Evolutionary conservation across 2,888 invertebrate species (phyloP), one percentile per base, ranked within the genome.

Genomic region (Lasioglossum oenotherae): DNA sequence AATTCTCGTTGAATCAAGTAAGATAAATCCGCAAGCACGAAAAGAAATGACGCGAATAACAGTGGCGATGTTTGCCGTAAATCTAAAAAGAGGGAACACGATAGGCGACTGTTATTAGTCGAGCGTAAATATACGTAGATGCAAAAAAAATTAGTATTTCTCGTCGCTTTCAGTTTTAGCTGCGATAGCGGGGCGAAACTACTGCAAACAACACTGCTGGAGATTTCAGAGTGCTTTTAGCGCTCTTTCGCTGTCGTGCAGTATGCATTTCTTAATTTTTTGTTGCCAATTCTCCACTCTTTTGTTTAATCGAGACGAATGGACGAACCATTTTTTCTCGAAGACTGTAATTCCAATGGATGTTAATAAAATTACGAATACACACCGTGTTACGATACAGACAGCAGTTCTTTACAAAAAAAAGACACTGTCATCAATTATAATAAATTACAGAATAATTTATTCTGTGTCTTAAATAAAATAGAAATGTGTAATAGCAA

Each of bases 61-160:
- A 60, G n/a, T 64, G 38, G n/a, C 80, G 44, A 76, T 73, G 76
- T 83, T 83, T 83, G 67, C 73, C 76, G 67, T 76, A 76, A 83
- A 73, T 80, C 53, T 76, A 80, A 72, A 80, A 73, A 35, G 57
- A 53, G 53, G 27, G 44, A 76, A 35, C 35, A 35, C 41, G 76
- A 83, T 83, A 83, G 76, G 80, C 46, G 60, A 38, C 44, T 35
- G 73, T 80, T 73, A 80, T 80, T 83, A 76, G 73, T 53, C 80
- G 57, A 74, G 72, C 67, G 77, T 78, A 74, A 69, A 78, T 60
- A 73, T 35, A 35, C 4, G 35, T 35, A 44, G 73, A 23, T 27
- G 60, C 31, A 16, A 16, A 44, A 57, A 49, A 38, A 57, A 53
- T 16, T 53, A 53, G 49, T 60, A 53, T 44, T 71, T 44, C 53